Conservation (phyloP, 2,113 vertebrate species). For the Etia nguti region DNA sequence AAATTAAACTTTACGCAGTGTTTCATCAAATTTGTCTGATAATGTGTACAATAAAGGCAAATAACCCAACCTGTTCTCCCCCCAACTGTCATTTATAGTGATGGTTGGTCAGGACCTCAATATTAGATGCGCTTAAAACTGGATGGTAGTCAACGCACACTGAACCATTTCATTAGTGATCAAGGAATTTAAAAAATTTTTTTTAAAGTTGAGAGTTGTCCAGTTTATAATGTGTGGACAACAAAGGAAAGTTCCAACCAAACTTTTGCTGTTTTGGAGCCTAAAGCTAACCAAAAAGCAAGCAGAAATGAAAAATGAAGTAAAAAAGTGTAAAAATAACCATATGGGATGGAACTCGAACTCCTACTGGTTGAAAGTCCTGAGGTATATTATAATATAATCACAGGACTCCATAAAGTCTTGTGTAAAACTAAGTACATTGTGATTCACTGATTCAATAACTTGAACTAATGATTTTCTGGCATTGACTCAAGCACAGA, state of each 20-base stretch:
- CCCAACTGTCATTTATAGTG: neutral
- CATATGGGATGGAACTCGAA: neutral
- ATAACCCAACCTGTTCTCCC: neutral
- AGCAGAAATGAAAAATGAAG: neutral
- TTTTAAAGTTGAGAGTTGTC: neutral
- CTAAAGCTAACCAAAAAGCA: neutral
- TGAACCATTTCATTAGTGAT: neutral
- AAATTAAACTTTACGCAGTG: neutral
- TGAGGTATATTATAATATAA: neutral
- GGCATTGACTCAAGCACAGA: neutral
- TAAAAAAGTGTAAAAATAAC: neutral
- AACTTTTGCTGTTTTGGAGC: neutral
- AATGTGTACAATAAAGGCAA: neutral
- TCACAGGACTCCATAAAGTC: neutral
- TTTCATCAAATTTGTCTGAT: neutral
- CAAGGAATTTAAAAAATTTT: neutral
- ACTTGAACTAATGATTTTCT: neutral
- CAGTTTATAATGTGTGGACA: neutral
- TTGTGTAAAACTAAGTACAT: neutral
- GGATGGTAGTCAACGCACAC: neutral
- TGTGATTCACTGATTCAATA: neutral
- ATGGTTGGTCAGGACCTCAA: neutral
- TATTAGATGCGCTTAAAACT: neutral
- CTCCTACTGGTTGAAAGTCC: neutral
- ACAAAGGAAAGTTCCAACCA: neutral